Percentiles rank a stretch among this genome's conserved stretches.
Conservation (phyloP, 2,888 invertebrate genomes). For the Drosophila parthenogenetica region DNA sequence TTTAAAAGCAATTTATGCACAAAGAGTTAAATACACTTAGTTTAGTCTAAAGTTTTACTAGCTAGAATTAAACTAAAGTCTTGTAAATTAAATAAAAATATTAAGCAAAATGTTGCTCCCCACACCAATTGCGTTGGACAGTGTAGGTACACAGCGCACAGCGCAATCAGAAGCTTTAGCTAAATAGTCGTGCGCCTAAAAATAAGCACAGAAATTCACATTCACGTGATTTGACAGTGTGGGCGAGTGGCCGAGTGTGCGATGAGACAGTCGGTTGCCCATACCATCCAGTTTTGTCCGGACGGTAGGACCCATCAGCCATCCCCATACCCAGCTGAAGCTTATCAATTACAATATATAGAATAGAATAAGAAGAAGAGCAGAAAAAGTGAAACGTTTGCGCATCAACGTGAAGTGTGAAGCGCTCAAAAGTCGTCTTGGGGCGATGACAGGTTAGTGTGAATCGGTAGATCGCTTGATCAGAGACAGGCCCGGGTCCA, state of each 20-base stretch:
- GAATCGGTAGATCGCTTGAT: too few species aligned
- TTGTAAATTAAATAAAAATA: too few species aligned
- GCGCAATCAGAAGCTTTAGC: conserved; percentile 38
- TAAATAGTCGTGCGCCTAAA: conserved; percentile 42
- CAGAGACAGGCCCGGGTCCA: conserved; percentile 22
- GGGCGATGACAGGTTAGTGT: conserved; percentile 10
- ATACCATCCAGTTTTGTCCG: conserved; percentile 4
- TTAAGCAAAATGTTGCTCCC: not conserved
- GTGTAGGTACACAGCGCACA: conserved; percentile 12
- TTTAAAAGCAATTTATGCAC: too few species aligned
- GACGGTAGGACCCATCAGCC: not conserved
- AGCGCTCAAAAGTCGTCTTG: not conserved
- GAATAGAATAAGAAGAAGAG: not conserved
- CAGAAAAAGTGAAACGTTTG: conserved; percentile 20
- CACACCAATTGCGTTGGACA: conserved; percentile 12
- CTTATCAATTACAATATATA: conserved; percentile 35
- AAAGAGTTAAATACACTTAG: too few species aligned
- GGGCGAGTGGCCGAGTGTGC: conserved; percentile 20
- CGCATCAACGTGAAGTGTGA: conserved; percentile 29
- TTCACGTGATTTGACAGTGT: conserved; percentile 45
- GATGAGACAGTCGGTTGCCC: not conserved
- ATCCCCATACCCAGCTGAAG: not conserved
- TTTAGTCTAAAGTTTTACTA: too few species aligned
- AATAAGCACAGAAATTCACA: conserved; percentile 49
- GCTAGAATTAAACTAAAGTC: too few species aligned